Conservation (phyloP, 1,140 invertebrate species). For the Dendroctonus valens region DNA sequence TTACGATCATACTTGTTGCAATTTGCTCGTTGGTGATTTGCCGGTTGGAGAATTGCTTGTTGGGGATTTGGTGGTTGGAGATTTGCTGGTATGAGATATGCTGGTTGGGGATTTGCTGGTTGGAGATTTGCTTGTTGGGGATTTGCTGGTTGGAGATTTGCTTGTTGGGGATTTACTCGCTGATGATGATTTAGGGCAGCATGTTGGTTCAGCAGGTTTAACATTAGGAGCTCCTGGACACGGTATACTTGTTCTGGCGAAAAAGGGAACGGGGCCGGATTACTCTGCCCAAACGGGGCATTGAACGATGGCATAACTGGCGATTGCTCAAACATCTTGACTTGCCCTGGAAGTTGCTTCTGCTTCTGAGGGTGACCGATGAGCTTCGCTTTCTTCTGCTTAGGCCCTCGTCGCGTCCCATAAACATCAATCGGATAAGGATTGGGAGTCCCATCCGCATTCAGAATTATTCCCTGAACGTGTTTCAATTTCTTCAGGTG, state of each 20-base stretch:
- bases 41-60: no score
- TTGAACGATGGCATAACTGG: slow-evolving; percentile 36
- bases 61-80: no score
- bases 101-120: slow-evolving; percentile 6
- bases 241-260: slow-evolving; percentile 33
- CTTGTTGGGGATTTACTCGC: no score
- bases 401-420: slow-evolving; percentile 79
- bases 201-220: neutral
- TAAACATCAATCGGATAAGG: slow-evolving; percentile 87
- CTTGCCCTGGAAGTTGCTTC: no score
- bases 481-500: slow-evolving; percentile 93
- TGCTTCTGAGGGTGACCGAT: no score
- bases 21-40: neutral
- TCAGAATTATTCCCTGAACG: slow-evolving; percentile 80
- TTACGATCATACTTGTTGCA: no score
- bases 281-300: slow-evolving; percentile 39
- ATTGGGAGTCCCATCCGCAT: slow-evolving; percentile 84
- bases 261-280: slow-evolving; percentile 53
- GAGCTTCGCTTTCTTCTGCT: slow-evolving; percentile 65
- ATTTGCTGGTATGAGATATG: no score
- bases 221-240: slow-evolving; percentile 18
- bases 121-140: neutral
- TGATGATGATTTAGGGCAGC: neutral
- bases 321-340: no score
- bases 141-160: neutral